Evolutionary conservation across 92 coral and sea anemone genomes (phyloP).

Genomic region (Phenganax marumi): DNA sequence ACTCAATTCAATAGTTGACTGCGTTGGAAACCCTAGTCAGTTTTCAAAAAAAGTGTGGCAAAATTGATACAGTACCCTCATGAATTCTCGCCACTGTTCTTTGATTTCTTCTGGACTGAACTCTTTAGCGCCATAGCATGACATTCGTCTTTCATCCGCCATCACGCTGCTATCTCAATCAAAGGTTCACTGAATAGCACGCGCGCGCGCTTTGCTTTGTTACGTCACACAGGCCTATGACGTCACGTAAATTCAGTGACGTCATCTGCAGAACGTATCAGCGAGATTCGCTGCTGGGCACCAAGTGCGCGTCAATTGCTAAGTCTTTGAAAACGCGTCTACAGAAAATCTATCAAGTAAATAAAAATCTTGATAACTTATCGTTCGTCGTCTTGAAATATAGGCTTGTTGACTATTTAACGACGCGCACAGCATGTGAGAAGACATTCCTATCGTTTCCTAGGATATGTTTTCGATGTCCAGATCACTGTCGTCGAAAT

Average conservation of each 20-base stretch:
- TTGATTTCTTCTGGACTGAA: constrained; percentile 83
- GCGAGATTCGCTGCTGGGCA: no score
- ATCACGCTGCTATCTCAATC: background rate
- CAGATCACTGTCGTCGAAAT: constrained; percentile 42
- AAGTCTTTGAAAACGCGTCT: no score
- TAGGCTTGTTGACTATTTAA: background rate
- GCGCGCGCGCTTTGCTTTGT: constrained; percentile 31
- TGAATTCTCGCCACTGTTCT: constrained; percentile 91
- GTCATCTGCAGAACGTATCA: background rate
- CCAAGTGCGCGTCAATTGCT: no score
- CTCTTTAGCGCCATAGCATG: constrained; percentile 75
- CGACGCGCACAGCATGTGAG: background rate
- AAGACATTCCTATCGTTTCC: background rate
- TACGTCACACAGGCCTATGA: constrained; percentile 1
- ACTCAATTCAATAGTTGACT: background rate
- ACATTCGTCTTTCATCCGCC: constrained; percentile 51
- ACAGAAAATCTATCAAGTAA: no score
- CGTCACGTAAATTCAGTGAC: constrained; percentile 32
- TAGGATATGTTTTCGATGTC: constrained; percentile 39
- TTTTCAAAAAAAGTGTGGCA: background rate
- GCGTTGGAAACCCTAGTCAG: no score
- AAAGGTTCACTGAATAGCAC: constrained; percentile 4
- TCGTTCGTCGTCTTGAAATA: background rate
- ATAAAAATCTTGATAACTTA: no score
- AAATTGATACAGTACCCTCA: constrained; percentile 56